Conservation (phyloP, 2,113 vertebrate genomes). For the Xenopus borealis region DNA sequence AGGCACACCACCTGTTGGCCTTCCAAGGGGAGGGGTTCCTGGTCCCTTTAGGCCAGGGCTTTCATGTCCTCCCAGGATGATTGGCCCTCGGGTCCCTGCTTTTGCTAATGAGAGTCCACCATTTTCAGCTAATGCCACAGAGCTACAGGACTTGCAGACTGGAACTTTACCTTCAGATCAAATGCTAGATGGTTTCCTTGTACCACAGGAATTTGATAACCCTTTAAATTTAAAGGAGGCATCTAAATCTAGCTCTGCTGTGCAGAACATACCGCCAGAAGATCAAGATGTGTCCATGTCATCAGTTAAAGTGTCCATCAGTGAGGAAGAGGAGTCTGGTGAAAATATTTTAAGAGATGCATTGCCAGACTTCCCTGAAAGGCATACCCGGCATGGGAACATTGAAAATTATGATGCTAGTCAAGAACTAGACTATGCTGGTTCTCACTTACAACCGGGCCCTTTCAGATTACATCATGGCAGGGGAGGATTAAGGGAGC, state of each 20-base stretch:
- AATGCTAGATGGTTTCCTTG: background rate
- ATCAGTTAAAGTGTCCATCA: background rate
- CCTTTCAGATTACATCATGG: conserved; percentile 49
- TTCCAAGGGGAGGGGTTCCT: background rate
- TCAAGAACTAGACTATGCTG: conserved; percentile 52
- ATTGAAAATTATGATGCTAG: conserved; percentile 37
- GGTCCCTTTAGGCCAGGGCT: background rate
- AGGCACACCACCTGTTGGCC: background rate
- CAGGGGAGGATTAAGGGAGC: background rate
- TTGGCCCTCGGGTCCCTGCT: background rate
- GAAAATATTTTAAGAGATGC: background rate
- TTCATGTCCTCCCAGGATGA: background rate
- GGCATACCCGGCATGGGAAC: background rate
- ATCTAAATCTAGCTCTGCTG: background rate
- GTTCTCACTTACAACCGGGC: conserved; percentile 56
- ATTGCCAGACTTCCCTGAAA: background rate
- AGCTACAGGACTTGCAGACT: background rate
- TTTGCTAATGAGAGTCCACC: background rate
- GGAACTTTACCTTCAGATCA: background rate
- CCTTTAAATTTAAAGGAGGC: background rate
- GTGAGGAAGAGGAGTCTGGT: background rate
- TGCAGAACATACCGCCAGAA: background rate
- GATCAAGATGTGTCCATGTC: background rate
- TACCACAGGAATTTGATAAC: background rate
- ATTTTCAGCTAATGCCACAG: background rate